A percentile compares a stretch with the other conserved stretches of the same genome.
Evolutionary conservation across 2,113 vertebrate genomes (phyloP).

Genomic region (Montifringilla adamsi): DNA sequence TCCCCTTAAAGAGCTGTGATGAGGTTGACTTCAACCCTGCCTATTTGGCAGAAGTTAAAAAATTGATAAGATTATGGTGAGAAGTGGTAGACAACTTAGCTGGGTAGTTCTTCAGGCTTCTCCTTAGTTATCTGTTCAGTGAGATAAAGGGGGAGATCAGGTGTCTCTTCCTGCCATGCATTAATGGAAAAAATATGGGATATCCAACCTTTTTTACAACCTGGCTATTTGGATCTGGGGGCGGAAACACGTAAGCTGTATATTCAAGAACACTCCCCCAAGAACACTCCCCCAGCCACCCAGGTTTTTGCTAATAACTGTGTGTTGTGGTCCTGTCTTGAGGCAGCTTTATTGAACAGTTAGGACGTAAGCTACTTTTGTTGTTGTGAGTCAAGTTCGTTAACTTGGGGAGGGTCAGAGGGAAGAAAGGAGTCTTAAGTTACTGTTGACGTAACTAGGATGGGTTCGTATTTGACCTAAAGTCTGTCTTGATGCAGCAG

Average conservation of each 20-base stretch:
- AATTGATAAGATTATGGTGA: neutral
- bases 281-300: neutral
- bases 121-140: neutral
- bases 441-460: conserved; percentile 68
- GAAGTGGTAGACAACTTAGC: neutral
- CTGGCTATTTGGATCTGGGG: neutral
- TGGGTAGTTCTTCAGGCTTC: neutral
- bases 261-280: neutral
- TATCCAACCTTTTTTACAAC: neutral
- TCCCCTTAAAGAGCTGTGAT: neutral
- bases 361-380: neutral
- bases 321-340: neutral
- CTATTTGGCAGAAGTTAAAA: neutral
- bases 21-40: neutral
- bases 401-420: conserved; percentile 56
- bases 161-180: neutral
- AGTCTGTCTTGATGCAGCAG: conserved; percentile 88
- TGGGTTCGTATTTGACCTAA: conserved; percentile 78
- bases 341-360: neutral
- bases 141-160: neutral
- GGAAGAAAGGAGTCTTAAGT: conserved; percentile 67
- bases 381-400: conserved; percentile 17
- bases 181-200: neutral
- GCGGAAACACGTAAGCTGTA: neutral
- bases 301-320: neutral